phyloP scores from a whole-genome alignment of 2,113 vertebrate genomes.

The Proteles cristata region DNA sequence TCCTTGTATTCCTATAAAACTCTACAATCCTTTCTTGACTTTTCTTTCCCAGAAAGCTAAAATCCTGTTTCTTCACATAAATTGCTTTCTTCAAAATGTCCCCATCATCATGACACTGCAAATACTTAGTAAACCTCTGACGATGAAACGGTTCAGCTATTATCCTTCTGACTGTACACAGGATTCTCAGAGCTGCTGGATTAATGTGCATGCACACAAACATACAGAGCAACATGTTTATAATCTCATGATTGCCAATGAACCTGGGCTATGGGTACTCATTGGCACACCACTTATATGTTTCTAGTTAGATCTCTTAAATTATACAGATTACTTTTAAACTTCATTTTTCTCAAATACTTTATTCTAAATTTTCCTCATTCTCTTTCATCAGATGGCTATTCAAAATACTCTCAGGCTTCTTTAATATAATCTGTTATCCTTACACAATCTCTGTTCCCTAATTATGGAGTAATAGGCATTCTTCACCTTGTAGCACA shows the following conservation, averaged over 20 bases:
- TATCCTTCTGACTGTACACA: neutral
- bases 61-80: neutral
- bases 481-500: neutral
- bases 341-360: neutral
- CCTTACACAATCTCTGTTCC: neutral
- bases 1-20: neutral
- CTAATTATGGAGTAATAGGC: neutral
- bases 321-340: neutral
- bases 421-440: neutral
- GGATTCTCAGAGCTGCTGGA: neutral
- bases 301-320: neutral
- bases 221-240: neutral
- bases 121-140: neutral
- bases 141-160: neutral
- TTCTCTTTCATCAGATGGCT: neutral
- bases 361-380: neutral
- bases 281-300: neutral
- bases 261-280: fast-evolving
- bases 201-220: neutral
- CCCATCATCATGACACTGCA: neutral
- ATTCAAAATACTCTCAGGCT: neutral
- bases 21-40: neutral
- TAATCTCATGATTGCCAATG: neutral
- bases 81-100: neutral
- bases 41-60: neutral